Base-by-base conservation (phyloP, 2,113 vertebrate genomes). In the Coptodon bakossiorum region DNA sequence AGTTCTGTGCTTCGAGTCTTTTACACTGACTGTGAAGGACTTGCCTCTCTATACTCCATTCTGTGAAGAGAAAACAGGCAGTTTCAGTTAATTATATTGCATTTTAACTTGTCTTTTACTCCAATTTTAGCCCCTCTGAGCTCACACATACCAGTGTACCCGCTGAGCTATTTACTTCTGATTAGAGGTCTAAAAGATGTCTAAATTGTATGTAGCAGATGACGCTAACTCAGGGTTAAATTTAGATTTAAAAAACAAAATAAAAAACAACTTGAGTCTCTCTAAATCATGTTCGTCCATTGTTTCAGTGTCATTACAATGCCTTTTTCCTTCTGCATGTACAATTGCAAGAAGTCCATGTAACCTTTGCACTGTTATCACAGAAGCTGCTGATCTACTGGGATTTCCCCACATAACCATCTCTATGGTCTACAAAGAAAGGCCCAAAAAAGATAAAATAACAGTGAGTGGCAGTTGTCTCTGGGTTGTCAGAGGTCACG, bases 21-120 rank as follows among this genome's bases (percentile, higher is more conserved):
- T 98, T 96, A 95, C 98, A 98, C 94, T 99, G 99, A 5, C 93
- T 97, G 95, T 98, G 98, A 48, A 99, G 96, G 94, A 99, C 98
- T 88, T 99, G 98, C 84, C 97, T 97, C 94, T 99, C 98, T 93
- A 98, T 95, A 85, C 96, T 97, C 96, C 97, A 97, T 91, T 99
- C 99, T 99, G 96, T 12, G 36, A 29, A 89, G 40, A 85, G 5
- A 24, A 13, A 83, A 81, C 17, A 84, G 6, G 29, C 24, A 45
- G 10, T 11, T 36, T 45, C 10, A 17, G 17, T 59, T 34, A 52
- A 6, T 61, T 84, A 13, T 22, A 34, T 5, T 13, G 43, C 43
- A 19, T 50, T 76, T 78, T 78, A 78, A 78, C 73, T 52, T 78
- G 16, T 78, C 27, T 52, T 78, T 78, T 31, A 34, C 29, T 13